Evolutionary conservation across 2,888 invertebrate genomes (phyloP).

Genomic region (Cancer borealis): DNA sequence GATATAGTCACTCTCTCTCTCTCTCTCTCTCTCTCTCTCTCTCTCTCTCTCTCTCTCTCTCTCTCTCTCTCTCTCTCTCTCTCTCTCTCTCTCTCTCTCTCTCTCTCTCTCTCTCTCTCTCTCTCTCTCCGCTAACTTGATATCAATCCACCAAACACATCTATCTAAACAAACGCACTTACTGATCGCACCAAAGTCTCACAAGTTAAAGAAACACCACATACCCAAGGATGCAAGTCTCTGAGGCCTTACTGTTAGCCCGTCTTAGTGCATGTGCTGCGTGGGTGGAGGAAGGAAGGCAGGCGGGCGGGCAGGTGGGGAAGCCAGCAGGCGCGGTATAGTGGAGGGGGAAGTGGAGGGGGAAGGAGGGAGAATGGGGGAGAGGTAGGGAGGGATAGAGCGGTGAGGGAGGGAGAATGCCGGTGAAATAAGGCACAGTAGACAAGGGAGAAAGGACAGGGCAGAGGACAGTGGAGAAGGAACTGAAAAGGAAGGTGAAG

Average conservation of each 20-base stretch:
- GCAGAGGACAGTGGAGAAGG: neutral
- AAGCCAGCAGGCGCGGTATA: neutral
- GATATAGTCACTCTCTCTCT: neutral
- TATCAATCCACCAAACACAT: neutral
- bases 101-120: slow-evolving; percentile 30
- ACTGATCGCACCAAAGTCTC: neutral
- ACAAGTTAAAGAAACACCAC: neutral
- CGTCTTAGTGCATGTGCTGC: neutral
- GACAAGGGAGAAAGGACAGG: neutral
- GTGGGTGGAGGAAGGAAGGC: neutral
- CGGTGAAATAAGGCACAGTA: neutral
- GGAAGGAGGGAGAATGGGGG: neutral
- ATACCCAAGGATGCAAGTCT: neutral
- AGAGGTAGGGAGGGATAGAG: neutral
- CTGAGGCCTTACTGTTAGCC: neutral
- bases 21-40: neutral
- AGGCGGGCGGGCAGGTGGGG: neutral
- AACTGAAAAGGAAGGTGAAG: neutral
- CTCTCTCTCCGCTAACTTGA: neutral
- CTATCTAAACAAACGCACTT: neutral
- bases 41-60: no score
- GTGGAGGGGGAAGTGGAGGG: slow-evolving; percentile 9
- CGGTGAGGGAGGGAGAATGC: neutral
- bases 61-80: neutral
- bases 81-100: slow-evolving; percentile 22